A percentile compares a stretch with the other conserved stretches of the same genome.
Evolutionary conservation across 2,797 vertebrate species (phyloP).

Genomic region (Melanogrammus aeglefinus): DNA sequence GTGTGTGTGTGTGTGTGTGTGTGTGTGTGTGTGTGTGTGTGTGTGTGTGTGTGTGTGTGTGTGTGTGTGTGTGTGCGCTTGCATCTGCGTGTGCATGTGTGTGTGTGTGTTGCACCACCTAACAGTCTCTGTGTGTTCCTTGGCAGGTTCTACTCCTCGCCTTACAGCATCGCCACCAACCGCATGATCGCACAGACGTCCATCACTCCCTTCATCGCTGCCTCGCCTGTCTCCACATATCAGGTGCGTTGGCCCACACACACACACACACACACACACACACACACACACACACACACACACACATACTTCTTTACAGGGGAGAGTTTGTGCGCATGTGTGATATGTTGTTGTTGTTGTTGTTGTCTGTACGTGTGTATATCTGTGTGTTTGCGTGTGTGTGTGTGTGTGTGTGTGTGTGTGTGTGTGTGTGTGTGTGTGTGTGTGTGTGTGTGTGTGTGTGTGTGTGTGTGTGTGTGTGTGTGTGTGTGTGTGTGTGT

Average conservation of each 20-base stretch:
- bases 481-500: too few species aligned
- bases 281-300: too few species aligned
- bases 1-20: constrained; percentile 31
- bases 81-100: constrained; percentile 6
- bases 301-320: too few species aligned
- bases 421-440: too few species aligned
- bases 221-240: constrained; percentile 98
- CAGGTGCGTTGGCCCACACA: constrained; percentile 78
- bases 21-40: constrained; percentile 8
- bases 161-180: constrained; percentile 99
- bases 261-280: too few species aligned
- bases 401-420: too few species aligned
- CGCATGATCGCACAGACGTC: constrained; percentile 99
- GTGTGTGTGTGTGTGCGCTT: not conserved
- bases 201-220: constrained; percentile 98
- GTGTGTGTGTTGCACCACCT: not conserved
- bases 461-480: too few species aligned
- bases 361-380: not conserved
- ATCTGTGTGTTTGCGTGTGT: too few species aligned
- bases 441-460: too few species aligned
- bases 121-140: too few species aligned
- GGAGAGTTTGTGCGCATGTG: too few species aligned
- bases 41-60: constrained; percentile 46
- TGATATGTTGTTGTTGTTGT: not conserved
- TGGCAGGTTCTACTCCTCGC: constrained; percentile 94